These are phyloP conservation scores for Oreochromis spilurus DNA, from an alignment of 2,113 vertebrate genomes.

Conservation along the genomic window DNA sequence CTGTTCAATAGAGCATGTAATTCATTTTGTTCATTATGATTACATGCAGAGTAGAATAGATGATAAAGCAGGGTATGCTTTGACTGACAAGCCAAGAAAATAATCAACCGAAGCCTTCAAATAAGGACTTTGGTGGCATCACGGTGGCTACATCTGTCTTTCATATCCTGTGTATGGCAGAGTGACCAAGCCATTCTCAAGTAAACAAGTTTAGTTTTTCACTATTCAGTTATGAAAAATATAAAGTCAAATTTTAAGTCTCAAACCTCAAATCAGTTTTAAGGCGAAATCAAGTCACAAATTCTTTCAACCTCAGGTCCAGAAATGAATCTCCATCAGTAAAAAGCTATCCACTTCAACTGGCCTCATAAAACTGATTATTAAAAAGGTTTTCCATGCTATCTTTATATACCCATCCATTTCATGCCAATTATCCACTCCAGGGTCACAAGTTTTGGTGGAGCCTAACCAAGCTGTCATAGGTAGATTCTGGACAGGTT, in stretches of 20 bases:
- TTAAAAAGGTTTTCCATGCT: background rate
- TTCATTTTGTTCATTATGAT: background rate
- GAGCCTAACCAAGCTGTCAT: background rate
- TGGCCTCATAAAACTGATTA: background rate
- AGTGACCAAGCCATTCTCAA: background rate
- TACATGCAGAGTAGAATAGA: background rate
- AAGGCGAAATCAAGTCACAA: background rate
- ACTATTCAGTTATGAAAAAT: background rate
- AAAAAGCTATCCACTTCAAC: background rate
- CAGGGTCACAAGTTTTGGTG: background rate
- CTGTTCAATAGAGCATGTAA: background rate
- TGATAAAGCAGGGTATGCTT: background rate
- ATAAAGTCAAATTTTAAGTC: background rate
- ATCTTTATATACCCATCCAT: background rate
- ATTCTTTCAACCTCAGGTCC: background rate
- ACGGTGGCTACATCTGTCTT: background rate
- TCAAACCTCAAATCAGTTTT: background rate
- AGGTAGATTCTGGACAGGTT: background rate
- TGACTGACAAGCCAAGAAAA: background rate
- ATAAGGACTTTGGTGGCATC: background rate
- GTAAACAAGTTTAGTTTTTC: background rate
- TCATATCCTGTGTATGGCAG: background rate
- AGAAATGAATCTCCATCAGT: background rate
- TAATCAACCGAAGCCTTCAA: background rate
- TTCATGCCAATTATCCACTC: background rate